Evolutionary conservation across 2,888 invertebrate genomes (phyloP), one percentile per base, ranked within the genome.

Genomic region (Trichopria drosophilae): DNA sequence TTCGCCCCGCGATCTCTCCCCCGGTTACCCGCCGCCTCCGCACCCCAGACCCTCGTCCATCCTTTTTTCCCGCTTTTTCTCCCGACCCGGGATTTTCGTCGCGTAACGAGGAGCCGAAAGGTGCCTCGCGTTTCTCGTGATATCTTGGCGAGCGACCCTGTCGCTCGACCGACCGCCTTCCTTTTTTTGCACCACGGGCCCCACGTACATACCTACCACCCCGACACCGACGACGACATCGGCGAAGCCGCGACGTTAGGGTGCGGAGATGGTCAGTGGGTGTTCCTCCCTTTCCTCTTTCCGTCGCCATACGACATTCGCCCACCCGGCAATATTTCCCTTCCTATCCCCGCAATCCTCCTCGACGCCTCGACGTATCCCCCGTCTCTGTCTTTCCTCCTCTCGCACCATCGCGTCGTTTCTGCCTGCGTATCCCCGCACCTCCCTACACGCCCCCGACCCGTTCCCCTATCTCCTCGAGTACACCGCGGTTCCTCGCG

Each of bases 201-300:
- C 32, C 41, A 23, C 52, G 57, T 48, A 56, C 59, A 50, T 51
- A 54, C 59, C 37, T 48, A 52, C 59, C 51, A 51, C 45, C 60
- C 48, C 58, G 35, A 24, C 40, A 22, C 31, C 26, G 35, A 18
- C n/a, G 9, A 32, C 35, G 10, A 15, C 18, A 35, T 20, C 35
- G 3, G 10, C 35, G 19, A 12, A 12, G 19, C 12, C 35, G n/a
- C n/a, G n/a, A n/a, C n/a, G n/a, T n/a, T n/a, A 28, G 18, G 31
- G 26, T 13, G 37, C n/a, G 15, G 12, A 18, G 29, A 31, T 31
- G 32, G 43, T 39, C 37, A 47, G 48, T 26, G 48, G 52, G 47
- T 43, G 52, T 32, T 29, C 29, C 31, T 42, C 22, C 19, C 2
- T 6, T 42, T 32, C 44, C 53, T 45, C 18, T 28, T 12, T 41